Conservation (phyloP, 2,888 invertebrate genomes). For the Maniola hyperantus region DNA sequence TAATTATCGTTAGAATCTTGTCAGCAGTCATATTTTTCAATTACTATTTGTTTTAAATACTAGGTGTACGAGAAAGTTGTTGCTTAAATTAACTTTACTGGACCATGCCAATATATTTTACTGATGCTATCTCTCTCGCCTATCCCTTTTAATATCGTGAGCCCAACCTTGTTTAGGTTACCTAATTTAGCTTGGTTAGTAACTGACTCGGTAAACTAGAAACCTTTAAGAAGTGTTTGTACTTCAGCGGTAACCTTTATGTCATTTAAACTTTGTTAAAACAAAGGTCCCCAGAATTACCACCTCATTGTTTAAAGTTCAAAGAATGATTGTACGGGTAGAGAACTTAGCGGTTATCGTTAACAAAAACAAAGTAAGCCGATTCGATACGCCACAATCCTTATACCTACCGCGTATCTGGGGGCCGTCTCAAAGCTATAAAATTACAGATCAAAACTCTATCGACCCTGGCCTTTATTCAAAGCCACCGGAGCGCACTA, state of each 20-base stretch:
- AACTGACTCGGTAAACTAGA: background rate
- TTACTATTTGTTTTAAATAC: too few species aligned
- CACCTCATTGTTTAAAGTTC: constrained; percentile 28
- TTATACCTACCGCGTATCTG: constrained; percentile 59
- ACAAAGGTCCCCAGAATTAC: constrained; percentile 22
- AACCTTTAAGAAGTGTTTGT: constrained; percentile 3
- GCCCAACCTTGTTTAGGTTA: background rate
- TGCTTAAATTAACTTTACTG: too few species aligned
- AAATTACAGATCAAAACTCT: constrained; percentile 82
- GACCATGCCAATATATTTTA: too few species aligned
- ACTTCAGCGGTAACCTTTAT: constrained; percentile 8
- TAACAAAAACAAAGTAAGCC: constrained; percentile 63
- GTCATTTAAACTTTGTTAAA: constrained; percentile 14
- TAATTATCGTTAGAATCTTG: too few species aligned
- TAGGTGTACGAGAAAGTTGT: too few species aligned
- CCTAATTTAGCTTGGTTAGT: background rate
- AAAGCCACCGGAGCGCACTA: constrained; percentile 77
- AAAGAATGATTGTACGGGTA: constrained; percentile 27
- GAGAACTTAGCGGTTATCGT: constrained; percentile 35
- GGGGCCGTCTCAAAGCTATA: constrained; percentile 78
- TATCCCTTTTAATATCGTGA: too few species aligned
- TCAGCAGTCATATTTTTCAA: too few species aligned
- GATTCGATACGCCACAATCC: constrained; percentile 69
- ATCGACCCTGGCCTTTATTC: constrained; percentile 81
- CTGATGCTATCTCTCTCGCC: too few species aligned